Conservation (phyloP, 92 coral and sea anemone species). For the Muricea muricata region DNA sequence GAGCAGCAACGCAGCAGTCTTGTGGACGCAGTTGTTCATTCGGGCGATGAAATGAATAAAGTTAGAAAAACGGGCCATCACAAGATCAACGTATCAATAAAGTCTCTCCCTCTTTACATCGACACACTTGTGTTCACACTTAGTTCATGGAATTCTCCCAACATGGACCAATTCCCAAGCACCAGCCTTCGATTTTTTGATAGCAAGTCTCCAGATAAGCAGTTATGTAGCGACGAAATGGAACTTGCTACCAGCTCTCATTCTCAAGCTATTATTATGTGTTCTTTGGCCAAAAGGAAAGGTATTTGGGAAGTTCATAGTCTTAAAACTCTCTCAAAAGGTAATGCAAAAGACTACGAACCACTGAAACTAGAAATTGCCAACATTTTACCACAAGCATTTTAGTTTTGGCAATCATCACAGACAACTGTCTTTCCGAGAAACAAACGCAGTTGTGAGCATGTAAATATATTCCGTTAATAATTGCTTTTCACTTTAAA, state of each 20-base stretch:
- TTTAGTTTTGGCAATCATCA: no score
- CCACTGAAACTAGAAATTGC: conserved; percentile 19
- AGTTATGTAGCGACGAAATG: conserved; percentile 87
- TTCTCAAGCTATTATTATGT: conserved; percentile 96
- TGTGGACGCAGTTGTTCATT: conserved; percentile 69
- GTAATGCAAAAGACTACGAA: conserved; percentile 77
- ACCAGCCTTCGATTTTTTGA: conserved; percentile 86
- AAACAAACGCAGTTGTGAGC: no score
- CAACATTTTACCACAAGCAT: neutral
- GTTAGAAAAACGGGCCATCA: conserved; percentile 69
- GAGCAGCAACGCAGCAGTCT: neutral
- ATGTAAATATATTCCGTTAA: no score
- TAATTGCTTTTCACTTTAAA: no score
- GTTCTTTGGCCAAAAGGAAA: conserved; percentile 74
- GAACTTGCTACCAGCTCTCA: conserved; percentile 80
- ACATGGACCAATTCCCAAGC: conserved; percentile 76
- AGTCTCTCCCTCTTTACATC: conserved; percentile 58
- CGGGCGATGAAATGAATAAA: conserved; percentile 81
- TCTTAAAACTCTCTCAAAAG: conserved; percentile 67
- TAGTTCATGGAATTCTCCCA: conserved; percentile 89
- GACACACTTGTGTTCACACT: conserved; percentile 89
- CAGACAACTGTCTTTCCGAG: no score
- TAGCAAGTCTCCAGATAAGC: conserved; percentile 72
- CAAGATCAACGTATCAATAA: conserved; percentile 75
- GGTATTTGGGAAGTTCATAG: conserved; percentile 86